Evolutionary conservation across 2,113 vertebrate species (phyloP), one percentile per base, ranked within the genome.

Genomic region (Syrrhaptes paradoxus): DNA sequence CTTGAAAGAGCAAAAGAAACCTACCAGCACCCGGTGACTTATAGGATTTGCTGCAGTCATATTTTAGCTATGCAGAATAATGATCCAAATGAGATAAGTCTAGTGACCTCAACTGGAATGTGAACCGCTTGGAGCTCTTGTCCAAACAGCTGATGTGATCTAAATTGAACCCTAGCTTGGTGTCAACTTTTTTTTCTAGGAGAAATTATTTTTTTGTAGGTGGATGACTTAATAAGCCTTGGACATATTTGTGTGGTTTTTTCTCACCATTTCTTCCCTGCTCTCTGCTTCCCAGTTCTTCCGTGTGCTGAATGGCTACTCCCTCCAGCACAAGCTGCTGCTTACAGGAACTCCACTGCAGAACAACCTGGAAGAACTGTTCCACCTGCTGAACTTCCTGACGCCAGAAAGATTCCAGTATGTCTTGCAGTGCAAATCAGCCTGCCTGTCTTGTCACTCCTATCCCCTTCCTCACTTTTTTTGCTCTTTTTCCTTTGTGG

Each of bases 301-400:
- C 97, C 97, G 99, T 74, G 98, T 99, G 75, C 97, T 99, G 90
- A 99, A 99, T 61, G 99, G 99, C 95, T 99, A 99, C 87, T 98
- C 99, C 8, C 98, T 99, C 65, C 99, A 99, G 96, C 99, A 99
- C 96, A 99, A 99, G 93, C 98, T 99, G 90, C 98, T 99, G 76
- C 98, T 99, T 87, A 99, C 99, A 4, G 99, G 99, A 61, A 99
- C 99, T 34, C 99, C 99, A 9, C 97, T 99, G 72, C 99, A 99
- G 96, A 99, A 99, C 97, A 99, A 99, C 96, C 97, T 99, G 55
- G 99, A 99, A 78, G 99, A 99, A 95, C 96, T 99, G 71, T 99
- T 99, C 96, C 99, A 99, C 95, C 97, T 99, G 94, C 98, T 99
- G 90, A 99, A 99, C 98, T 99, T 99, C 96, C 97, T 99, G 89